A percentile compares a stretch with the other conserved stretches of the same genome.
These are phyloP conservation scores for Polymixis lichenea DNA, from an alignment of 2,888 invertebrate genomes.

Conservation along the genomic window DNA sequence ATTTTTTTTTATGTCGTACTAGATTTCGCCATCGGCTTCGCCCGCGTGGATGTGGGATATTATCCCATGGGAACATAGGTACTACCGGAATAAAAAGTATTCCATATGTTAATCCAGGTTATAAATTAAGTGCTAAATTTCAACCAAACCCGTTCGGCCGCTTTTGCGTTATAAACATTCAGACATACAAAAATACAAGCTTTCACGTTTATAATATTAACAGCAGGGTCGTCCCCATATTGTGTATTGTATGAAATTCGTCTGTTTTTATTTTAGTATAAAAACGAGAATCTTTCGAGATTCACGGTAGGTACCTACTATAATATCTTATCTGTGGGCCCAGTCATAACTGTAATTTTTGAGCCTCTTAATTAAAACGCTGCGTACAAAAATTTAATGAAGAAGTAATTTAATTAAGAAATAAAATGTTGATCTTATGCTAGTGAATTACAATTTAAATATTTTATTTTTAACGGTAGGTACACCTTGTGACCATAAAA, in stretches of 20 bases:
- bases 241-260: neutral
- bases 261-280: neutral
- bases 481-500: neutral
- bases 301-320: neutral
- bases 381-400: neutral
- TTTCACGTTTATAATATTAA: too few relatives aligned
- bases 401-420: constrained; percentile 15
- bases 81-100: too few relatives aligned
- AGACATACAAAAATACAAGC: too few relatives aligned
- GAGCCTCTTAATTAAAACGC: constrained; percentile 11
- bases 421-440: neutral
- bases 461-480: constrained; percentile 4
- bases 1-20: neutral
- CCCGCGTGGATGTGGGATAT: too few relatives aligned
- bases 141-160: too few relatives aligned
- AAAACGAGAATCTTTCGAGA: neutral
- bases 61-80: too few relatives aligned
- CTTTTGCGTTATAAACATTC: too few relatives aligned
- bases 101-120: too few relatives aligned
- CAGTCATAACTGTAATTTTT: constrained; percentile 4
- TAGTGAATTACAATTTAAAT: neutral
- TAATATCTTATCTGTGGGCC: neutral
- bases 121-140: too few relatives aligned
- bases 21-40: too few relatives aligned
- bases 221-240: neutral